A percentile compares a stretch with the other conserved stretches of the same genome.
phyloP scores from a whole-genome alignment of 2,888 invertebrate species.

The Trichopria drosophilae region DNA sequence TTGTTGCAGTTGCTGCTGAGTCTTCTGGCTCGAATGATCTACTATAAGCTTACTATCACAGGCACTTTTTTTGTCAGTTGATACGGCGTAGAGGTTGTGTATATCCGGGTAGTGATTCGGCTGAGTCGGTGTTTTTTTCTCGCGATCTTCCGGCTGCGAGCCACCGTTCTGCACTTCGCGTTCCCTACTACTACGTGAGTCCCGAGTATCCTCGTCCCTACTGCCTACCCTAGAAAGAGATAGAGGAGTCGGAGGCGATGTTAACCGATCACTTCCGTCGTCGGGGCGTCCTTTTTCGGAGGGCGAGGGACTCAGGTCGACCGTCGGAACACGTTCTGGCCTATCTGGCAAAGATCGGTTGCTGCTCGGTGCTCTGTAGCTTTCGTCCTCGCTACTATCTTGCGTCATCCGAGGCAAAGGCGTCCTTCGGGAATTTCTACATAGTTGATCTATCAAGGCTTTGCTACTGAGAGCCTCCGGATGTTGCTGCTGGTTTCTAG shows the following conservation, averaged over 20 bases:
- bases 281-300: conserved; percentile 48
- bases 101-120: conserved; percentile 56
- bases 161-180: conserved; percentile 41
- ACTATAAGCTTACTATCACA: conserved; percentile 61
- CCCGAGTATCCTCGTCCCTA: conserved; percentile 47
- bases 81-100: conserved; percentile 56
- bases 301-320: conserved; percentile 55
- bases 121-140: conserved; percentile 38
- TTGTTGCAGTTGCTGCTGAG: conserved; percentile 49
- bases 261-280: conserved; percentile 52
- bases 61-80: conserved; percentile 61
- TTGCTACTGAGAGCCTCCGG: conserved; percentile 65
- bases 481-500: conserved; percentile 61
- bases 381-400: conserved; percentile 61
- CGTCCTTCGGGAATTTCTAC: conserved; percentile 65
- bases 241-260: conserved; percentile 52
- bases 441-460: conserved; percentile 69
- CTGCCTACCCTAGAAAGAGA: conserved; percentile 48
- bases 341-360: conserved; percentile 46
- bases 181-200: conserved; percentile 51
- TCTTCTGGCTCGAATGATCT: conserved; percentile 59
- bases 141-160: conserved; percentile 42
- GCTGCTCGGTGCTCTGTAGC: conserved; percentile 46
- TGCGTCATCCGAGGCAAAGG: conserved; percentile 59
- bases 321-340: conserved; percentile 55